Conservation (phyloP, 2,113 vertebrate species). For the Oryzias javanicus region DNA sequence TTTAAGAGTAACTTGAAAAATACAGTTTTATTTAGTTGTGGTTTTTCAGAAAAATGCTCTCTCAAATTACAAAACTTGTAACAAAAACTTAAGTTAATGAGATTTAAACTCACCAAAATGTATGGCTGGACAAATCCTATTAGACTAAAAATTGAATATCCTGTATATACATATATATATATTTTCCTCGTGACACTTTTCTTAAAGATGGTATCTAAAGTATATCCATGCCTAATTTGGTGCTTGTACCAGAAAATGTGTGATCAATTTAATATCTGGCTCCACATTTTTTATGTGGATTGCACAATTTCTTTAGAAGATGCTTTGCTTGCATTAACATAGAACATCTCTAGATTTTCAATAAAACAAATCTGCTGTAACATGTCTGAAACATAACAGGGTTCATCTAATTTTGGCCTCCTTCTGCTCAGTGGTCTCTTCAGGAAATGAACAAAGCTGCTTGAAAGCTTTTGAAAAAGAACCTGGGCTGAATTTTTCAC, state of each 20-base stretch:
- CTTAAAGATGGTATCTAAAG: too few relatives aligned
- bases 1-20: too few relatives aligned
- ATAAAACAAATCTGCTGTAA: neutral
- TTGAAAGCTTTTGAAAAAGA: neutral
- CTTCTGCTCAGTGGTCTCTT: neutral
- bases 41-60: slow-evolving; percentile 8
- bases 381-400: neutral
- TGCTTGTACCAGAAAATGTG: too few relatives aligned
- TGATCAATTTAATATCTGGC: too few relatives aligned
- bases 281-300: too few relatives aligned
- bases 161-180: too few relatives aligned
- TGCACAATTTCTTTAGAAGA: too few relatives aligned
- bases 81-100: slow-evolving; percentile 12
- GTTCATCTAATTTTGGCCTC: neutral
- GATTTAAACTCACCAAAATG: slow-evolving; percentile 30
- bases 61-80: slow-evolving; percentile 15
- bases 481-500: neutral
- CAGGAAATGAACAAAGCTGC: neutral
- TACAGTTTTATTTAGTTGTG: too few relatives aligned
- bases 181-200: too few relatives aligned
- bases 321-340: too few relatives aligned
- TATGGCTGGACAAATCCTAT: slow-evolving; percentile 29
- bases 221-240: too few relatives aligned
- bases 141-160: neutral
- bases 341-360: too few relatives aligned